A percentile compares a stretch with the other conserved stretches of the same genome.
These are phyloP conservation scores for Malacoraja senta DNA, from an alignment of 2,797 vertebrate genomes.

Conservation along the genomic window DNA sequence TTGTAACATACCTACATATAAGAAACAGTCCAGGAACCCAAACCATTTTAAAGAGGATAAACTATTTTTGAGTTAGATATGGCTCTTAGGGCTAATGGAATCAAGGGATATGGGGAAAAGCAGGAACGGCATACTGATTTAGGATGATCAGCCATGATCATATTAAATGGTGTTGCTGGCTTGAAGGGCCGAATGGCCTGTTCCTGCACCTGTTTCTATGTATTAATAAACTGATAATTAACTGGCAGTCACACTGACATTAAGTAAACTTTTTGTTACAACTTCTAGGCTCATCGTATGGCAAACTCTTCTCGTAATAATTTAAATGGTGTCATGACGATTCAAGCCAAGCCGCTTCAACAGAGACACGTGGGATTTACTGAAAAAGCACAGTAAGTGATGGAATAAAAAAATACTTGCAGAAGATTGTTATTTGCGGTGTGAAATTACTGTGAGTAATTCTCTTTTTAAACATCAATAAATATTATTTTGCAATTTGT, in stretches of 20 bases:
- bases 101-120: no score
- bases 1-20: no score
- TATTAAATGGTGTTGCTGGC: no score
- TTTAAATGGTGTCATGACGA: conserved; percentile 73
- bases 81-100: no score
- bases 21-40: background rate
- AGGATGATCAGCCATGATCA: no score
- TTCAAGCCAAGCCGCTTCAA: conserved; percentile 73
- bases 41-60: background rate
- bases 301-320: conserved; percentile 56
- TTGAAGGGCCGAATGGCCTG: no score
- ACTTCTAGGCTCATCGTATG: conserved; percentile 55
- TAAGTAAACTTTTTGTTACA: background rate
- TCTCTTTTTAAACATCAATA: background rate
- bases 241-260: background rate
- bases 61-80: no score
- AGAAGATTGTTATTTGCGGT: background rate
- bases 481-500: background rate
- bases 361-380: conserved; percentile 55
- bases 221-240: background rate
- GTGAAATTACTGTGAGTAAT: background rate
- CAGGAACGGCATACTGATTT: no score
- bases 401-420: background rate
- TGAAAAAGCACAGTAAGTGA: conserved; percentile 63
- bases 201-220: no score